Evolutionary conservation across 2,888 invertebrate genomes (phyloP).

Genomic region (Iphiclides podalirius): DNA sequence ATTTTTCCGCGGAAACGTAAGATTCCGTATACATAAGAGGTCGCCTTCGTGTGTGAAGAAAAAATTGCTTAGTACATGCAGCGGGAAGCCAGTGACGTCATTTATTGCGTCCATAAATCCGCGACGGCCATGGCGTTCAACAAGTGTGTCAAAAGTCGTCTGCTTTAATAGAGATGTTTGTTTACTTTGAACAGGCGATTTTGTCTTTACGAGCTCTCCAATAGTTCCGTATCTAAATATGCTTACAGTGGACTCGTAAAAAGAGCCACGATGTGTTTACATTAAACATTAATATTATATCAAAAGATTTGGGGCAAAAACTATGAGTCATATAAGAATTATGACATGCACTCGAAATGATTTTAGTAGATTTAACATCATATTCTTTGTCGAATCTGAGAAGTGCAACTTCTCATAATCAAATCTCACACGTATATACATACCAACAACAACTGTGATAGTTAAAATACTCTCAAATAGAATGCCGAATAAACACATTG

Average conservation of each 20-base stretch:
- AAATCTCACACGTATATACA: too few species aligned
- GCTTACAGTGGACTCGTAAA: not conserved
- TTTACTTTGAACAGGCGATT: constrained; percentile 3
- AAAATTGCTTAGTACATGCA: constrained; percentile 5
- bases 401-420: too few species aligned
- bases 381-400: too few species aligned
- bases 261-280: not conserved
- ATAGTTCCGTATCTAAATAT: constrained; percentile 2
- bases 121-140: constrained; percentile 8
- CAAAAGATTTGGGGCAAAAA: not conserved
- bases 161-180: constrained; percentile 18
- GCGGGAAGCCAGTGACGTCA: constrained; percentile 14
- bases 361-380: too few species aligned
- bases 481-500: too few species aligned
- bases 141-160: constrained; percentile 13
- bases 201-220: not conserved
- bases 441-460: too few species aligned
- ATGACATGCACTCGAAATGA: not conserved
- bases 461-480: too few species aligned
- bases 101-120: constrained; percentile 12
- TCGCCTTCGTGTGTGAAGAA: constrained; percentile 8
- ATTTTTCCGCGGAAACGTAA: constrained; percentile 10
- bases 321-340: not conserved
- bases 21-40: constrained; percentile 2
- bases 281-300: not conserved